phyloP scores from a whole-genome alignment of 2,113 vertebrate species.

The Ramphastos sulfuratus region DNA sequence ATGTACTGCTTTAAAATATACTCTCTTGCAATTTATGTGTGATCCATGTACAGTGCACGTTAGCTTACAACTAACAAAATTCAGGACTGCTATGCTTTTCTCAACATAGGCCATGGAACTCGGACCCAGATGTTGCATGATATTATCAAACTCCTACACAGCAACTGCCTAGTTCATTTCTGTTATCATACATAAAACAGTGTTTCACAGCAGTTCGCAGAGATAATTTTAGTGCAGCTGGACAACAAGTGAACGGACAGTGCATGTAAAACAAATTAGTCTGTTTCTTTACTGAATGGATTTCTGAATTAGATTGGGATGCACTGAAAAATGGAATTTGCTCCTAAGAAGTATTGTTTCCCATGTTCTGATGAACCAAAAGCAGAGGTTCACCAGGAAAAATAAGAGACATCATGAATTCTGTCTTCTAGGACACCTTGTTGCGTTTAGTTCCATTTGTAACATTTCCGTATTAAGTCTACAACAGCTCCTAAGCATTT shows the following conservation, averaged over 20 bases:
- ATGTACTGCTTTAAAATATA: background rate
- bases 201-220: slow-evolving; percentile 44
- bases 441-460: background rate
- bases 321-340: slow-evolving; percentile 44
- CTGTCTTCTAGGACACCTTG: background rate
- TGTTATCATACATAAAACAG: slow-evolving; percentile 11
- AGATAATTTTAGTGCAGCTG: slow-evolving; percentile 38
- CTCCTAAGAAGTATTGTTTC: background rate
- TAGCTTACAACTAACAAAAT: slow-evolving; percentile 34
- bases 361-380: background rate
- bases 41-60: background rate
- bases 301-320: slow-evolving; percentile 18
- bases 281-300: slow-evolving; percentile 31
- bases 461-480: background rate
- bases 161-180: background rate
- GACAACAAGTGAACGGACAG: slow-evolving; percentile 38
- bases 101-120: background rate
- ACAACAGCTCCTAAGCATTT: background rate
- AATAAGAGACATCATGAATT: background rate
- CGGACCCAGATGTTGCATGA: slow-evolving; percentile 25
- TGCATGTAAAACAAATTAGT: slow-evolving; percentile 43
- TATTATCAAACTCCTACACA: slow-evolving; percentile 32
- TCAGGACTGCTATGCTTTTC: slow-evolving; percentile 15
- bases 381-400: background rate
- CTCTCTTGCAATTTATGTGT: slow-evolving; percentile 16